phyloP scores from a whole-genome alignment of 2,888 invertebrate genomes.

The Caenorhabditis sp. region DNA sequence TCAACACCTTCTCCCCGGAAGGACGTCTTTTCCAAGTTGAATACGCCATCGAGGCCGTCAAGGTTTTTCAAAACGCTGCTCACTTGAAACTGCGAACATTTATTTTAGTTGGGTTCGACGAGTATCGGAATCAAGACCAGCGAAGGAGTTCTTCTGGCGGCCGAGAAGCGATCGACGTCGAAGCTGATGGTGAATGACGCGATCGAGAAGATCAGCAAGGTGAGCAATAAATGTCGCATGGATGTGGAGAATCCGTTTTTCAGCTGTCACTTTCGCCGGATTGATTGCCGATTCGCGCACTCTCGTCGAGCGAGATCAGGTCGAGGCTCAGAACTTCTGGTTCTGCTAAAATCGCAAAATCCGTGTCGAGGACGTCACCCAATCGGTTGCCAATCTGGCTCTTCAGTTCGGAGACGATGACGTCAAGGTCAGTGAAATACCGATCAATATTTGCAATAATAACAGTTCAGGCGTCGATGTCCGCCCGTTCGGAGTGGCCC shows the following conservation, averaged over 20 bases:
- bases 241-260: too few relatives aligned
- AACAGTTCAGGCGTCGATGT: too few relatives aligned
- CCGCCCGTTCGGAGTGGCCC: constrained; percentile 89
- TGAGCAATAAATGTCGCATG: too few relatives aligned
- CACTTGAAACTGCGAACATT: too few relatives aligned
- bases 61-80: too few relatives aligned
- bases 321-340: constrained; percentile 85
- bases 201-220: constrained; percentile 98
- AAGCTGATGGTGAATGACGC: constrained; percentile 95
- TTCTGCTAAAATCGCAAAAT: constrained; percentile 79
- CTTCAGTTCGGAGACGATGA: constrained; percentile 99
- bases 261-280: constrained; percentile 82
- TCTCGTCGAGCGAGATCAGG: constrained; percentile 92
- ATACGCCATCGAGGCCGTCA: constrained; percentile 99
- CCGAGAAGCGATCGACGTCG: constrained; percentile 97
- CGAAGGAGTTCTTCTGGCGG: constrained; percentile 96
- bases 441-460: too few relatives aligned
- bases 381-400: constrained; percentile 98
- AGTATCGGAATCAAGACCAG: constrained; percentile 96
- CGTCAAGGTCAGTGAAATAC: constrained; percentile 95
- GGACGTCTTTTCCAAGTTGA: constrained; percentile 95
- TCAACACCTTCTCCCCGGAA: constrained; percentile 99
- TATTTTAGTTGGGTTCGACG: constrained; percentile 97
- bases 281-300: constrained; percentile 98
- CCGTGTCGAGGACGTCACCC: constrained; percentile 93